These are phyloP conservation scores for Drosophila rellima DNA, from an alignment of 2,888 invertebrate species.

Conservation along the genomic window DNA sequence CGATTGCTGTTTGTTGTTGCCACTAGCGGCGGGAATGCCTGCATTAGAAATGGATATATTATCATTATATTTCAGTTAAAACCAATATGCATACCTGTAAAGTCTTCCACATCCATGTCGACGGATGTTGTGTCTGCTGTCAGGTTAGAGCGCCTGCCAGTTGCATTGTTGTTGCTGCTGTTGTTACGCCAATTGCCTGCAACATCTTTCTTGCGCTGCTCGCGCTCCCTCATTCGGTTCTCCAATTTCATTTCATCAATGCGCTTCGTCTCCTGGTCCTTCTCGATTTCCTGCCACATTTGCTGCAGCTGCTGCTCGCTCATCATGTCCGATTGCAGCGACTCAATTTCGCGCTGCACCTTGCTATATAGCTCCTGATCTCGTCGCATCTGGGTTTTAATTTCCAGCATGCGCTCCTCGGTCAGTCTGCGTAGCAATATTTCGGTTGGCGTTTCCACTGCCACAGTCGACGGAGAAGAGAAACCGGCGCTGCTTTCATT, in stretches of 20 bases:
- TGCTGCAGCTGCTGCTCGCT: slow-evolving; percentile 91
- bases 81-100: slow-evolving; percentile 39
- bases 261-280: slow-evolving; percentile 90
- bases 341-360: slow-evolving; percentile 88
- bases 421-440: slow-evolving; percentile 91
- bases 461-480: slow-evolving; percentile 72
- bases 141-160: slow-evolving; percentile 41
- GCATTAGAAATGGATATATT: neutral
- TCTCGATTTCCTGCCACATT: slow-evolving; percentile 91
- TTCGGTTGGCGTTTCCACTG: slow-evolving; percentile 90
- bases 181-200: slow-evolving; percentile 88
- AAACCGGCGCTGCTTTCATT: slow-evolving; percentile 58
- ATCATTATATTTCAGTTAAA: neutral
- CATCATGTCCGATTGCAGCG: slow-evolving; percentile 86
- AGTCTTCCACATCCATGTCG: slow-evolving; percentile 83
- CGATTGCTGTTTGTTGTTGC: slow-evolving; percentile 83
- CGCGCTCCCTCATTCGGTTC: slow-evolving; percentile 86
- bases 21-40: slow-evolving; percentile 19
- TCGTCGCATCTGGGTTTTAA: slow-evolving; percentile 90
- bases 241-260: slow-evolving; percentile 87
- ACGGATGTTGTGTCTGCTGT: slow-evolving; percentile 76
- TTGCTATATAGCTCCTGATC: slow-evolving; percentile 91
- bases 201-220: slow-evolving; percentile 88
- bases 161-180: slow-evolving; percentile 34
- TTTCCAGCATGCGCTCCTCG: slow-evolving; percentile 91